Conservation (phyloP, 2,797 vertebrate genomes). For the Micromesistius poutassou region DNA sequence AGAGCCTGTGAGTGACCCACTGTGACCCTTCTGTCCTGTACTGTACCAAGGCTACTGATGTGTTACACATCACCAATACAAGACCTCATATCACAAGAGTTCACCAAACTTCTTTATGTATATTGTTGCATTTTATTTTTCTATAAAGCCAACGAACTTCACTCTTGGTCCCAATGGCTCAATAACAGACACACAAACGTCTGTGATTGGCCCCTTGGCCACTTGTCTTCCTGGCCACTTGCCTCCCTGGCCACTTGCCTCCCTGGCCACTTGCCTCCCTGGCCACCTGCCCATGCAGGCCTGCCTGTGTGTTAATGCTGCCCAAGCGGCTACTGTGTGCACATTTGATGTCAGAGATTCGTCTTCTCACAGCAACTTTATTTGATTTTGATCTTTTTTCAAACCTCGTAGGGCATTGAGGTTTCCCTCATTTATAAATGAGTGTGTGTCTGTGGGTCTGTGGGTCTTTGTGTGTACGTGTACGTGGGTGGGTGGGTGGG, state of each 20-base stretch:
- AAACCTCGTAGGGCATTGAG: too few relatives aligned
- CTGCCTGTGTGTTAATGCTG: background rate
- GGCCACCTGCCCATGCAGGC: background rate
- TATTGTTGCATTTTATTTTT: background rate
- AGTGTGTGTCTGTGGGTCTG: too few relatives aligned
- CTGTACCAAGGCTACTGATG: background rate
- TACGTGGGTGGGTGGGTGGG: background rate
- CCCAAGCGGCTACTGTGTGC: background rate
- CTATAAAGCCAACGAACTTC: background rate
- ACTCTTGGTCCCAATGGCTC: slow-evolving; percentile 33
- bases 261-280: too few relatives aligned
- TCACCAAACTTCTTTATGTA: background rate
- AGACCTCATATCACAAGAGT: background rate
- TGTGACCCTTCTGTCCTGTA: background rate
- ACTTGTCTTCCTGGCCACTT: too few relatives aligned
- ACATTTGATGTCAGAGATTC: background rate
- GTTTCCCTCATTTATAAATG: too few relatives aligned
- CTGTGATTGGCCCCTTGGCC: too few relatives aligned
- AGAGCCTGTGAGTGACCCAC: slow-evolving; percentile 31
- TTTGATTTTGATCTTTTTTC: too few relatives aligned
- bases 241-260: too few relatives aligned
- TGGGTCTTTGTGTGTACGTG: slow-evolving; percentile 13
- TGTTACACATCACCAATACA: background rate
- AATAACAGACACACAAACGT: slow-evolving; percentile 50
- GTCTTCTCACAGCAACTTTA: background rate